Conservation (phyloP, 2,888 invertebrate genomes). For the Harpalus rufipes region DNA sequence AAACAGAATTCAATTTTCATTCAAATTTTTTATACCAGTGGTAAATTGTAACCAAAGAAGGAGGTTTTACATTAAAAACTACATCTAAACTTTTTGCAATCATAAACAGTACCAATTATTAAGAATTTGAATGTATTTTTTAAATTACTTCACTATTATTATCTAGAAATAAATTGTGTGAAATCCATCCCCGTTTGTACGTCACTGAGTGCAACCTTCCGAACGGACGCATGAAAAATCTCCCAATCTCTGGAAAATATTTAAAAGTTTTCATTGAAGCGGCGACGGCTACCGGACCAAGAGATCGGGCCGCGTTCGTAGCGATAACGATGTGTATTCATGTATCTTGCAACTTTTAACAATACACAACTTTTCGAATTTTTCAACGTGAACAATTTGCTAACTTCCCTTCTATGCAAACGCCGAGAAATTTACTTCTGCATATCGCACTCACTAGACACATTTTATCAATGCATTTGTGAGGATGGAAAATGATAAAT, state of each 20-base stretch:
- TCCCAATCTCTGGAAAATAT: conserved; percentile 43
- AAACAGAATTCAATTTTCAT: too few relatives aligned
- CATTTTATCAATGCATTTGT: conserved; percentile 14
- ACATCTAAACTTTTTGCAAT: too few relatives aligned
- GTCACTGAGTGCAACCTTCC: conserved; percentile 14
- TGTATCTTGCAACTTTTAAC: conserved; percentile 55
- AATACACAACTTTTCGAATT: conserved; percentile 53
- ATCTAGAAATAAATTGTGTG: too few relatives aligned
- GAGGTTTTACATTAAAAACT: too few relatives aligned
- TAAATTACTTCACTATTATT: too few relatives aligned
- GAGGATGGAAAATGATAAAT: background rate
- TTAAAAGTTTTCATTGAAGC: conserved; percentile 39
- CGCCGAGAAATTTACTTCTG: conserved; percentile 22
- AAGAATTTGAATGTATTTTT: too few relatives aligned
- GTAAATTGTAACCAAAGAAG: too few relatives aligned
- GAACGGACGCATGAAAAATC: conserved; percentile 47
- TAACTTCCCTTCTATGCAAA: conserved; percentile 33
- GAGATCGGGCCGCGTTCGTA: conserved; percentile 3
- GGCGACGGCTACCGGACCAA: conserved; percentile 2
- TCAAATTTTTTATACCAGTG: too few relatives aligned
- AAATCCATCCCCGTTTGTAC: background rate
- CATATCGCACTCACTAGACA: conserved; percentile 11
- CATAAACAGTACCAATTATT: too few relatives aligned
- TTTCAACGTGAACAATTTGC: conserved; percentile 50
- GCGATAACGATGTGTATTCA: conserved; percentile 62